A percentile compares a stretch with the other conserved stretches of the same genome.
Conservation (phyloP, 2,888 invertebrate species). For the Agrotis ipsilon region DNA sequence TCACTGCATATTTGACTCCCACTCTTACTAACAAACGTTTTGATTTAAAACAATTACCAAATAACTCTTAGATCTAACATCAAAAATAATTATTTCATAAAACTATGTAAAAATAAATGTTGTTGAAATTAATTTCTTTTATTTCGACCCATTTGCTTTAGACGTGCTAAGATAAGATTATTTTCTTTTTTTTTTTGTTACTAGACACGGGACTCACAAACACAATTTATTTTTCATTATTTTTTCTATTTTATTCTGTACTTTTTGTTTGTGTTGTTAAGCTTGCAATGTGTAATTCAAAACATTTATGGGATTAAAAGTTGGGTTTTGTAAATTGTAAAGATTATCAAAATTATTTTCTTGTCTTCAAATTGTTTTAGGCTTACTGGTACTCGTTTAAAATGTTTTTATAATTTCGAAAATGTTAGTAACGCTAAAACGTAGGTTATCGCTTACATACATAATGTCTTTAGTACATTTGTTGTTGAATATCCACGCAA, state of each 20-base stretch:
- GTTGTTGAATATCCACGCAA: background rate
- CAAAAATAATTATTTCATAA: constrained; percentile 39
- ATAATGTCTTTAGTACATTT: background rate
- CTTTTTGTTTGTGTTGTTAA: constrained; percentile 42
- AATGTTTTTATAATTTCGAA: background rate
- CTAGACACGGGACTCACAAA: constrained; percentile 29
- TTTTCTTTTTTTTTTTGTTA: constrained; percentile 10
- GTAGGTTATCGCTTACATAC: background rate
- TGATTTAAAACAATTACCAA: constrained; percentile 13
- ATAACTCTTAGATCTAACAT: constrained; percentile 36
- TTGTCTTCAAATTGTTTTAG: background rate
- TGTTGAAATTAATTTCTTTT: constrained; percentile 73
- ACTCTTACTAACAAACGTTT: constrained; percentile 7
- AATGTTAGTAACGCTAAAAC: background rate
- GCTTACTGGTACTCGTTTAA: no score
- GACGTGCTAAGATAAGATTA: constrained; percentile 43
- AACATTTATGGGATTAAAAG: background rate
- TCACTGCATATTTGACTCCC: constrained; percentile 5
- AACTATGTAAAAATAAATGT: constrained; percentile 71
- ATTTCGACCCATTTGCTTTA: constrained; percentile 72
- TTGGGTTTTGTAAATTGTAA: background rate
- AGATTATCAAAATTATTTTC: background rate
- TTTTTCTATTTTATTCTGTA: constrained; percentile 29
- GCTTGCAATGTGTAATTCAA: constrained; percentile 32
- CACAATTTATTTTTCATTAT: constrained; percentile 26